phyloP scores from a whole-genome alignment of 2,888 invertebrate species.

The Epirrhoe alternata region DNA sequence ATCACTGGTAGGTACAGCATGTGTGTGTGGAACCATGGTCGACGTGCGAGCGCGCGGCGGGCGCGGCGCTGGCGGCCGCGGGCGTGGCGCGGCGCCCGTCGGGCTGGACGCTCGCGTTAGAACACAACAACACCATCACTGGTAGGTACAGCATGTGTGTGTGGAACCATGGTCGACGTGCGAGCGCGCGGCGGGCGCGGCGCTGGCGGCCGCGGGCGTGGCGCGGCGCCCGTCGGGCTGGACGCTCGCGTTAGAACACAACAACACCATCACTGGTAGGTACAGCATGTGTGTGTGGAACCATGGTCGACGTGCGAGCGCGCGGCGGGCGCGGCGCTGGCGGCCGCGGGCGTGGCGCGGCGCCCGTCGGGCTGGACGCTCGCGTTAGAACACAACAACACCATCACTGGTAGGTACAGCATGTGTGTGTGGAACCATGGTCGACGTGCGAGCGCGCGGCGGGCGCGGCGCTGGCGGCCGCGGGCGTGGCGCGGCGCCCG shows the following conservation, averaged over 20 bases:
- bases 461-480: slow-evolving; percentile 87
- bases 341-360: slow-evolving; percentile 82
- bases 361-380: slow-evolving; percentile 88
- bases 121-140: slow-evolving; percentile 87
- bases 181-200: slow-evolving; percentile 91
- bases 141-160: slow-evolving; percentile 86
- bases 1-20: slow-evolving; percentile 78
- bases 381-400: slow-evolving; percentile 87
- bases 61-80: slow-evolving; percentile 87
- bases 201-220: slow-evolving; percentile 86
- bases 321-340: slow-evolving; percentile 88
- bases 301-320: slow-evolving; percentile 98
- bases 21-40: slow-evolving; percentile 97
- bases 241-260: slow-evolving; percentile 88
- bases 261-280: slow-evolving; percentile 84
- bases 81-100: slow-evolving; percentile 79
- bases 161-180: slow-evolving; percentile 98
- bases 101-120: slow-evolving; percentile 89
- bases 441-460: slow-evolving; percentile 95
- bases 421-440: slow-evolving; percentile 96
- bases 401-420: slow-evolving; percentile 80
- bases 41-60: slow-evolving; percentile 93
- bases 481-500: slow-evolving; percentile 79
- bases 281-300: slow-evolving; percentile 90
- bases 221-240: slow-evolving; percentile 86